Evolutionary conservation across 1,140 invertebrate species (phyloP), one percentile per base, ranked within the genome.

Genomic region (Drepana arcuata): DNA sequence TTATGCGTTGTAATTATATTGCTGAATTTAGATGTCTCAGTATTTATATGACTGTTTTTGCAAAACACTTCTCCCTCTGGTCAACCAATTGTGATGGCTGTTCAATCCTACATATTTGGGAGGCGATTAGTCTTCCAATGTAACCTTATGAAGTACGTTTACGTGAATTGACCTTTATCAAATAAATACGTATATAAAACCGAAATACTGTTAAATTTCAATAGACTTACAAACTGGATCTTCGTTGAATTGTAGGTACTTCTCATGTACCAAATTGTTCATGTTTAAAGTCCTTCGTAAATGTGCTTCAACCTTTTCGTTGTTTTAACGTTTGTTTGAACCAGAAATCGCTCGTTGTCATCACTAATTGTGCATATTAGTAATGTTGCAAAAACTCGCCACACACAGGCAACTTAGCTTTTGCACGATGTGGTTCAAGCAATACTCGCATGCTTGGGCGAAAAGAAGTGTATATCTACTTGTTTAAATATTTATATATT

Each of bases 371-470:
- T 23, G 29, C 14, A 11, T 27, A 13, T 13, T 31, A 39, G 34
- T n/a, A n/a, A n/a, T n/a, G n/a, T n/a, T n/a, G n/a, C n/a, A n/a
- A n/a, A n/a, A n/a, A n/a, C n/a, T n/a, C n/a, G n/a, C n/a, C n/a
- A n/a, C n/a, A n/a, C n/a, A n/a, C n/a, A n/a, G n/a, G n/a, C n/a
- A n/a, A n/a, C n/a, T 15, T 18, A 14, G 36, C 28, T 38, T 38
- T 9, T 16, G 15, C 38, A 34, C 11, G 35, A 35, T 62, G 42
- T 74, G 72, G 72, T 75, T 73, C 64, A 68, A 74, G 52, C 57
- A 73, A 58, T 34, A 48, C 18, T 39, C 63, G 77, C 77, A 79
- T 82, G 77, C 61, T 68, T 73, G 60, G 66, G 75, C 75, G 74
- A 78, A 77, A 78, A 75, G 74, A 81, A 73, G 69, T 78, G 70